These are phyloP conservation scores for Rutilus rutilus DNA, from an alignment of 2,113 vertebrate genomes.

Conservation along the genomic window DNA sequence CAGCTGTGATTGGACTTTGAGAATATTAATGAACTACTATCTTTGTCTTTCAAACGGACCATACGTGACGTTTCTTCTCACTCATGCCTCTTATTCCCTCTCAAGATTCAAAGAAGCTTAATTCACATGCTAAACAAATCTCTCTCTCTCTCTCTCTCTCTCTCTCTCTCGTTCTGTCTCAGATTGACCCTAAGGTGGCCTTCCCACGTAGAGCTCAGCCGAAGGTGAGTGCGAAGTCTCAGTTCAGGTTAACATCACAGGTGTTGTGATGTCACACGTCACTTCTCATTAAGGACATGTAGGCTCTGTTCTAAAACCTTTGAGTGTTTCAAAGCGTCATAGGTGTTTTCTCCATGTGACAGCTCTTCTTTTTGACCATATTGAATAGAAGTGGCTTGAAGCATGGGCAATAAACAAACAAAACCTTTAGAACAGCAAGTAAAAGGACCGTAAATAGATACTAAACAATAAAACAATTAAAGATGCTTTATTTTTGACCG, in stretches of 20 bases:
- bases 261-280: not conserved
- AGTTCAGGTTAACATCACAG: not conserved
- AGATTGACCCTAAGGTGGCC: constrained; percentile 99
- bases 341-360: not conserved
- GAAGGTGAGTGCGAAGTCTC: constrained; percentile 83
- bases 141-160: constrained; percentile 59
- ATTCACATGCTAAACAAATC: constrained; percentile 52
- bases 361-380: not conserved
- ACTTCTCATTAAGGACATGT: not conserved
- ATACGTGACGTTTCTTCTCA: not conserved
- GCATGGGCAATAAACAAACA: not conserved
- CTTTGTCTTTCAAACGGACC: not conserved
- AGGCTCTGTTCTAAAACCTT: not conserved
- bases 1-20: not conserved
- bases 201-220: constrained; percentile 98
- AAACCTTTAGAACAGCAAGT: not conserved
- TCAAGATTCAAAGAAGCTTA: not conserved
- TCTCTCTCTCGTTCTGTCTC: constrained; percentile 64
- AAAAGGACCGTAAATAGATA: not conserved
- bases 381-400: not conserved
- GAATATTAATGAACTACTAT: not conserved
- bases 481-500: not conserved
- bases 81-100: not conserved
- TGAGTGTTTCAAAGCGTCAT: not conserved
- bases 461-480: not conserved